Percentiles rank a stretch among this genome's conserved stretches.
phyloP scores from a whole-genome alignment of 2,888 invertebrate species.

The Abrostola triplasia region DNA sequence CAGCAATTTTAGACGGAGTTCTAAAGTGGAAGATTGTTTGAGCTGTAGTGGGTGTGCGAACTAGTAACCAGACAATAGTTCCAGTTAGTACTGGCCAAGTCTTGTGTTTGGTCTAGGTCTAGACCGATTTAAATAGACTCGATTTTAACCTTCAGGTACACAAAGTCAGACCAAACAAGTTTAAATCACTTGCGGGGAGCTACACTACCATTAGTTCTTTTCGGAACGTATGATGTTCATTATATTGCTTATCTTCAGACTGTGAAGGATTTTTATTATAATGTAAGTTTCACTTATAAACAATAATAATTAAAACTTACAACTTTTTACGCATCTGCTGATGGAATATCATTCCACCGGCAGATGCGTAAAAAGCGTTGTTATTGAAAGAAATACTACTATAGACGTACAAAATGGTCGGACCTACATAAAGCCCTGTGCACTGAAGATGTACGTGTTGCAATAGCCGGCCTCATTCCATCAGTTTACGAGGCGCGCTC shows the following conservation, averaged over 20 bases:
- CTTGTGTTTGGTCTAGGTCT: constrained; percentile 1
- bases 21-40: constrained; percentile 32
- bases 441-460: constrained; percentile 38
- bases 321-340: too few relatives aligned
- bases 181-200: neutral
- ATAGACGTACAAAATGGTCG: constrained; percentile 14
- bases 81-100: constrained; percentile 10
- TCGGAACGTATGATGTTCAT: too few relatives aligned
- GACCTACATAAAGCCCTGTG: constrained; percentile 13
- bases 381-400: constrained; percentile 26
- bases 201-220: neutral
- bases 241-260: too few relatives aligned
- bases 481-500: constrained; percentile 45
- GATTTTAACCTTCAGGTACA: neutral
- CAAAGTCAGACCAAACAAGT: neutral
- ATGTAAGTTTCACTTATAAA: too few relatives aligned
- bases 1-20: constrained; percentile 16
- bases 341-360: neutral
- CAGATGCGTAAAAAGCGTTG: constrained; percentile 5
- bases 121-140: neutral
- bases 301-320: neutral
- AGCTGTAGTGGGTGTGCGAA: constrained; percentile 30
- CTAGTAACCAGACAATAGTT: neutral
- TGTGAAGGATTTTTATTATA: too few relatives aligned
- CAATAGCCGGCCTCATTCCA: constrained; percentile 52